Evolutionary conservation across 2,797 vertebrate species (phyloP).

Genomic region (Propithecus deckenii): DNA sequence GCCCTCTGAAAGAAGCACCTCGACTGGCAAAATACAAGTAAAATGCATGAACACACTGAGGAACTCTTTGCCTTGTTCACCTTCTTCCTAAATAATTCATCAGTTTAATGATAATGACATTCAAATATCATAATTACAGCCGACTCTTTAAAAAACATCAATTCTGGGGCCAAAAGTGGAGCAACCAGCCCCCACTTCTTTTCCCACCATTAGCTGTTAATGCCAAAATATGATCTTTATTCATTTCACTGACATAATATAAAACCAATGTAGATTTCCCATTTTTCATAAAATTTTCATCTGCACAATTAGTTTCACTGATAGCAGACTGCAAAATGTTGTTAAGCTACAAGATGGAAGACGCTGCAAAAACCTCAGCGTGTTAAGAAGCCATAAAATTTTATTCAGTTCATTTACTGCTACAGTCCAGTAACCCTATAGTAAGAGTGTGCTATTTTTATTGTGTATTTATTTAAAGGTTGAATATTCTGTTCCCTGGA

Average conservation of each 20-base stretch:
- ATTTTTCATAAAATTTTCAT: slow-evolving; percentile 90
- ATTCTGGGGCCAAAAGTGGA: slow-evolving; percentile 80
- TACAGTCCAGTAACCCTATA: slow-evolving; percentile 87
- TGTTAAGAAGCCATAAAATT: slow-evolving; percentile 90
- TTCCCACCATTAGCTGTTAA: slow-evolving; percentile 85
- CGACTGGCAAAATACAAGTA: slow-evolving; percentile 81
- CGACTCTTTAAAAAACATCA: slow-evolving; percentile 85
- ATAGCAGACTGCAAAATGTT: slow-evolving; percentile 87
- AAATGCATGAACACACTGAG: slow-evolving; percentile 80
- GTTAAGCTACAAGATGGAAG: slow-evolving; percentile 88
- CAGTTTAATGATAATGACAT: slow-evolving; percentile 96
- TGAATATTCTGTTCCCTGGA: slow-evolving; percentile 82
- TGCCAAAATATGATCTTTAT: slow-evolving; percentile 87
- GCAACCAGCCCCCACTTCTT: slow-evolving; percentile 59
- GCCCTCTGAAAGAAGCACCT: slow-evolving; percentile 71
- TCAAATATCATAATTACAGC: slow-evolving; percentile 96
- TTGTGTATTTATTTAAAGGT: slow-evolving; percentile 90
- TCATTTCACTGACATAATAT: slow-evolving; percentile 88
- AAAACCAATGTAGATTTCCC: slow-evolving; percentile 85
- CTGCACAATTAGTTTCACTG: slow-evolving; percentile 88
- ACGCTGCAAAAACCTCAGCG: slow-evolving; percentile 85
- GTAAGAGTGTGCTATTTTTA: slow-evolving; percentile 86
- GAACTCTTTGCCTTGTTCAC: slow-evolving; percentile 79
- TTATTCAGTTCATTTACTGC: slow-evolving; percentile 89
- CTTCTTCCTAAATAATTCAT: slow-evolving; percentile 89